phyloP scores from a whole-genome alignment of 2,797 vertebrate genomes.

The Pampus argenteus region DNA sequence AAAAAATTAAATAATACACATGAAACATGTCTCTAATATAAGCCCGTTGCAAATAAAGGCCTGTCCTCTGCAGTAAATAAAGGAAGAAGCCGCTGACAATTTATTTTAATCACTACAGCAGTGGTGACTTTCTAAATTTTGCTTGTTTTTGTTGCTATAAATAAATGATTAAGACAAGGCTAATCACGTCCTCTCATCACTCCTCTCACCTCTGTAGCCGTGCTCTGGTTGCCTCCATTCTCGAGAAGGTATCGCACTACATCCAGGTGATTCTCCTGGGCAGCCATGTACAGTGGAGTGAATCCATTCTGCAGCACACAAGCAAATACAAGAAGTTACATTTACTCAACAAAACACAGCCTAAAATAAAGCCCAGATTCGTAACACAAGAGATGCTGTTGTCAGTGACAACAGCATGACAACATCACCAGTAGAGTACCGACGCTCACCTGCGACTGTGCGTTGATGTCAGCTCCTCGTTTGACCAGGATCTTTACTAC shows the following conservation, averaged over 20 bases:
- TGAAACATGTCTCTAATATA: no score
- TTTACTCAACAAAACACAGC: neutral
- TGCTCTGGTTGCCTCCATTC: conserved; percentile 98
- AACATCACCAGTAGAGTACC: neutral
- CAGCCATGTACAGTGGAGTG: conserved; percentile 98
- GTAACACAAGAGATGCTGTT: neutral
- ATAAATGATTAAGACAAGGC: no score
- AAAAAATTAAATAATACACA: no score
- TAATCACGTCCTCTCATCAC: no score
- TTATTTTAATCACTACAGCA: no score
- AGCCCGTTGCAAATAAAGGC: no score
- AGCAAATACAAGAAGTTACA: neutral
- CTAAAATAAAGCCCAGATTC: neutral
- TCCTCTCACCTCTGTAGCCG: conserved; percentile 92
- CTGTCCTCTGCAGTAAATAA: no score
- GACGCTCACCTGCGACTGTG: conserved; percentile 93
- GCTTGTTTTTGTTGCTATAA: no score
- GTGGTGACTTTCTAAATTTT: no score
- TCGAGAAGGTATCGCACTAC: conserved; percentile 97
- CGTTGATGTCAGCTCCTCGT: conserved; percentile 94
- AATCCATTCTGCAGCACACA: conserved; percentile 93
- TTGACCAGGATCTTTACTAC: conserved; percentile 95
- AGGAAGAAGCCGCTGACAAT: no score
- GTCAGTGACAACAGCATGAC: neutral
- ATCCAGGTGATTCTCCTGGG: conserved; percentile 98